Evolutionary conservation across 2,113 vertebrate species (phyloP), one percentile per base, ranked within the genome.

Genomic region (Sterrhoptilus dennistouni): DNA sequence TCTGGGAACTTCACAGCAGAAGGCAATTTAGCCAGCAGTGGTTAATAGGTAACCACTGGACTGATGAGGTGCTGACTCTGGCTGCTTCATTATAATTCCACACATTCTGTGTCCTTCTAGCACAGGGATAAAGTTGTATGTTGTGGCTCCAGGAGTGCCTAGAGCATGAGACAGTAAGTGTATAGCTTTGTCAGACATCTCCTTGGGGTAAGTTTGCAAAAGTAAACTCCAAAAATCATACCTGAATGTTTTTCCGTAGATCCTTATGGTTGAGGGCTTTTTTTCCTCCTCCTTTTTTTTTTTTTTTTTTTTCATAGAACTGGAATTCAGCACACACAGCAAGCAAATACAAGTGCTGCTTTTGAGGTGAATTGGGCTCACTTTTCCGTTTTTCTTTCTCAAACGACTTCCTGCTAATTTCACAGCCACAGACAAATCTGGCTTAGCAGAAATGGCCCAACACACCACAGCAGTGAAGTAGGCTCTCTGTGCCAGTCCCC

Each of bases 391-490:
- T 74, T 11, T 23, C 24, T 61, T 44, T 53, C 45, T 69, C 6
- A 4, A n/a, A 63, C 54, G 13, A 28, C 35, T 83, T 80, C 5
- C 7, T n/a, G 7, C 10, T 79, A 8, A 61, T 76, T 68, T 72
- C 50, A 72, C 17, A 85, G 2, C 7, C 17, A 15, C 6, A 5
- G 44, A 71, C 63, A 52, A 77, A 28, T 57, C 25, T 65, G 25
- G 27, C 8, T 52, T 16, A 56, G 28, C 70, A 80, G 59, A 72
- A 80, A 7, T 9, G 18, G 21, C n/a, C 38, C 35, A 36, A 42
- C 14, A 31, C 27, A 49, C 12, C 15, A 7, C 1, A 3, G 7
- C 4, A 8, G 25, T 40, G 56, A 54, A 5, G 28, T 2, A 4
- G 53, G 22, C 4, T 60, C 9, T 53, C 14, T 24, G 16, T 71